phyloP scores from a whole-genome alignment of 2,113 vertebrate species.

The Percopsis transmontana region DNA sequence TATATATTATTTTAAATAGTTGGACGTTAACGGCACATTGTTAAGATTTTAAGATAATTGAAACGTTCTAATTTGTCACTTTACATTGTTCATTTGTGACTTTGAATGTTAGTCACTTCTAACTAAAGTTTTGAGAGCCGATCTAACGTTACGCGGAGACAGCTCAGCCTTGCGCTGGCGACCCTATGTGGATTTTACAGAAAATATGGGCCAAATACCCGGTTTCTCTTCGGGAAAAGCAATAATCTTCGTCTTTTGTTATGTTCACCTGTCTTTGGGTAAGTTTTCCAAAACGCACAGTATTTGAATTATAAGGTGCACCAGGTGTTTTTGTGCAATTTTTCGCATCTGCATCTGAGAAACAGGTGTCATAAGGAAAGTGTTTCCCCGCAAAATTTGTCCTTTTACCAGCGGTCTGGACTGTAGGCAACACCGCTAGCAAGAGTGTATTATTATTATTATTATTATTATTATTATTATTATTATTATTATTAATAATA shows the following conservation, averaged over 20 bases:
- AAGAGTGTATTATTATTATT: no score
- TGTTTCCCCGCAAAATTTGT: no score
- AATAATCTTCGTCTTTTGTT: constrained; percentile 66
- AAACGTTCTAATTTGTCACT: constrained; percentile 27
- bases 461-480: no score
- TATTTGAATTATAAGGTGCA: background rate
- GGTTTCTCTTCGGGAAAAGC: constrained; percentile 70
- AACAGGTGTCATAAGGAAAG: background rate
- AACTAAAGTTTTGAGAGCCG: constrained; percentile 36
- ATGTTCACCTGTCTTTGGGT: constrained; percentile 69
- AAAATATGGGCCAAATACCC: constrained; percentile 78
- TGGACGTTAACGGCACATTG: background rate
- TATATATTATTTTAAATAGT: constrained; percentile 1
- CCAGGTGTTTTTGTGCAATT: constrained; percentile 30
- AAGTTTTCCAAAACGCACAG: constrained; percentile 39
- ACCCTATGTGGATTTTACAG: constrained; percentile 82
- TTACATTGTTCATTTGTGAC: background rate
- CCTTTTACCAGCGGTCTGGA: background rate
- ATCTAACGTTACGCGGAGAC: constrained; percentile 57
- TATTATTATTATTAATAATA: no score
- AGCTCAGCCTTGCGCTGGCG: constrained; percentile 71
- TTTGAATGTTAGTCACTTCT: constrained; percentile 4
- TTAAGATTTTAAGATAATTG: background rate
- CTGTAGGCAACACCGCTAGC: constrained; percentile 42
- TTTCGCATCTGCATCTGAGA: constrained; percentile 36